phyloP scores from a whole-genome alignment of 2,113 vertebrate species.

The Poecilia latipinna region DNA sequence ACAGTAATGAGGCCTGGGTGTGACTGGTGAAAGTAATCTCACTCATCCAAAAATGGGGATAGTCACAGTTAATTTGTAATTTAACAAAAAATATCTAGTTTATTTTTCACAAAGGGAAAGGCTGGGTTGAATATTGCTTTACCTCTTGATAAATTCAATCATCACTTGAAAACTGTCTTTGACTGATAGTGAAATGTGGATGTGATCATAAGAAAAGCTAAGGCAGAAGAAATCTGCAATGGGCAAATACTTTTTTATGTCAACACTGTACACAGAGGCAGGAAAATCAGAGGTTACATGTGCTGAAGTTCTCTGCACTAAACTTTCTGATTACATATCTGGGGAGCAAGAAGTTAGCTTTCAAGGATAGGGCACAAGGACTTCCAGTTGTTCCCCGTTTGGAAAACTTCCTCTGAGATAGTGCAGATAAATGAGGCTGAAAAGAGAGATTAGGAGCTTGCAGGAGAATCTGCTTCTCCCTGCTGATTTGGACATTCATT shows the following conservation, averaged over 20 bases:
- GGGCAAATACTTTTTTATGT: background rate
- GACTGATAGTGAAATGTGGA: background rate
- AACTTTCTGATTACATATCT: conserved; percentile 50
- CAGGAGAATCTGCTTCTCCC: conserved; percentile 63
- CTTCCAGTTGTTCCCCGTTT: conserved; percentile 54
- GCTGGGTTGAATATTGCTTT: too few species aligned
- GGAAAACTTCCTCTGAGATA: conserved; percentile 51
- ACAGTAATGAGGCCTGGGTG: too few species aligned
- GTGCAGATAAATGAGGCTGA: conserved; percentile 57
- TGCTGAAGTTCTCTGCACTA: conserved; percentile 6
- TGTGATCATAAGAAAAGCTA: background rate
- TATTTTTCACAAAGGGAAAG: too few species aligned
- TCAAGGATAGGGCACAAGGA: conserved; percentile 50
- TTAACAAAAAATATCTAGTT: too few species aligned
- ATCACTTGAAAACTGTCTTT: too few species aligned
- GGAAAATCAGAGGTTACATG: conserved; percentile 1
- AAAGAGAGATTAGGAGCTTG: conserved; percentile 58
- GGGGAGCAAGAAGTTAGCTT: conserved; percentile 25
- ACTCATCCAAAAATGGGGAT: too few species aligned
- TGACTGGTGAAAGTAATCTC: too few species aligned
- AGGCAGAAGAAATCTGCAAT: background rate
- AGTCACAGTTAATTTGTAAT: too few species aligned
- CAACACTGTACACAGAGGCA: background rate
- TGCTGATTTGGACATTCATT: conserved; percentile 73
- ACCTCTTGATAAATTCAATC: too few species aligned